A percentile compares a stretch with the other conserved stretches of the same genome.
Conservation (phyloP, 1,140 invertebrate species). For the Rhyacophila brunnea region DNA sequence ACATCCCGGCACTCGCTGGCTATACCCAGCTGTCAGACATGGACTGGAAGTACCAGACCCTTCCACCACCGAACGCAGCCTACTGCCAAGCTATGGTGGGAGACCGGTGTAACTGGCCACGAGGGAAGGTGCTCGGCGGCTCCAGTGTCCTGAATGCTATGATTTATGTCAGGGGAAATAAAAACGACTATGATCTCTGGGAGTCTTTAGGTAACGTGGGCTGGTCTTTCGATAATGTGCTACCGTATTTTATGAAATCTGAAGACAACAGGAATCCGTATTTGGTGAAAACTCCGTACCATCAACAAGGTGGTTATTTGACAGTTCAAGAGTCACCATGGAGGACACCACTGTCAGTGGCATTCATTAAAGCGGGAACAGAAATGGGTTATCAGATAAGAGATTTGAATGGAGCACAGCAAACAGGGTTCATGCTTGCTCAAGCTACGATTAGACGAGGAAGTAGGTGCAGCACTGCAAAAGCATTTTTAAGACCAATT, state of each 20-base stretch:
- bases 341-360: constrained; percentile 74
- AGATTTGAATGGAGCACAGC: constrained; percentile 79
- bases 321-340: constrained; percentile 83
- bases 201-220: constrained; percentile 79
- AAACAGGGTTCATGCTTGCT: constrained; percentile 82
- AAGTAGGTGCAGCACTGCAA: constrained; percentile 83
- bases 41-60: constrained; percentile 92
- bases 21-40: constrained; percentile 77
- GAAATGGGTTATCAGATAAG: constrained; percentile 78
- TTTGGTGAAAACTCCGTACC: constrained; percentile 69
- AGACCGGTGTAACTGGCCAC: constrained; percentile 83
- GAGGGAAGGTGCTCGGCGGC: constrained; percentile 88
- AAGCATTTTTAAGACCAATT: constrained; percentile 83
- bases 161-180: constrained; percentile 92
- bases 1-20: constrained; percentile 72
- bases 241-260: constrained; percentile 87
- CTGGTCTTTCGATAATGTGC: constrained; percentile 85
- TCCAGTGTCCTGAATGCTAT: constrained; percentile 93
- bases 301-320: constrained; percentile 74
- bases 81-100: constrained; percentile 83
- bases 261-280: constrained; percentile 86
- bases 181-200: constrained; percentile 90
- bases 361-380: constrained; percentile 77
- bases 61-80: constrained; percentile 69
- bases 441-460: constrained; percentile 85